These are phyloP conservation scores for Hydriomena furcata DNA, from an alignment of 2,888 invertebrate species.

Conservation along the genomic window DNA sequence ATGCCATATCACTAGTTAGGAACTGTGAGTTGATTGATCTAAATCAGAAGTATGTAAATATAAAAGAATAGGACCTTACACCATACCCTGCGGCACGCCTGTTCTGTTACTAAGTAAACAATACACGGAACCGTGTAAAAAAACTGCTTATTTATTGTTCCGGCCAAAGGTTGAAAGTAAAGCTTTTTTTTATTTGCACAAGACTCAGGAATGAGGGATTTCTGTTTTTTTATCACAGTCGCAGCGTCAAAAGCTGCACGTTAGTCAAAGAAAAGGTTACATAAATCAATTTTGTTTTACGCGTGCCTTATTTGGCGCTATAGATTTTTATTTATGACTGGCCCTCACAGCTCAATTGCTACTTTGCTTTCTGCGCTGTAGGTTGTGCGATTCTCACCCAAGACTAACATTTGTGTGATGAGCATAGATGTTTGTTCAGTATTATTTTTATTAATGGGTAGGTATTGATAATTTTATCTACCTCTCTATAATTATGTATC, in stretches of 20 bases:
- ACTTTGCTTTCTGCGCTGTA: no score
- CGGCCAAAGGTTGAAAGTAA: constrained; percentile 48
- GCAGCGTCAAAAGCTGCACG: constrained; percentile 6
- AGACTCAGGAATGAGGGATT: constrained; percentile 4
- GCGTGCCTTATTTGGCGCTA: neutral
- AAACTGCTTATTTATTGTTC: constrained; percentile 49
- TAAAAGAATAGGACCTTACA: constrained; percentile 41
- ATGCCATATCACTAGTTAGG: neutral
- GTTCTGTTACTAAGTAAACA: constrained; percentile 51
- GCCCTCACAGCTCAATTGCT: no score
- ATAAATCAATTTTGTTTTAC: constrained; percentile 4
- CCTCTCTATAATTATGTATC: no score
- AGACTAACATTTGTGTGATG: no score
- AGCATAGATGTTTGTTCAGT: no score
- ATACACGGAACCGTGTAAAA: constrained; percentile 41
- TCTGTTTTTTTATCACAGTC: neutral
- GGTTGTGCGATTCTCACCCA: no score
- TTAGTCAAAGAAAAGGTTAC: neutral
- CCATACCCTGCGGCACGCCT: constrained; percentile 33
- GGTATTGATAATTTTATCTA: no score
- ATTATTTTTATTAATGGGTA: no score
- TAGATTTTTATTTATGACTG: no score
- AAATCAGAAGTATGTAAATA: constrained; percentile 6
- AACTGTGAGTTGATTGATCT: neutral
- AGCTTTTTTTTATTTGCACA: constrained; percentile 34